These are phyloP conservation scores for Pristionchus japonicus DNA, from an alignment of 2,888 invertebrate species.

Conservation along the genomic window DNA sequence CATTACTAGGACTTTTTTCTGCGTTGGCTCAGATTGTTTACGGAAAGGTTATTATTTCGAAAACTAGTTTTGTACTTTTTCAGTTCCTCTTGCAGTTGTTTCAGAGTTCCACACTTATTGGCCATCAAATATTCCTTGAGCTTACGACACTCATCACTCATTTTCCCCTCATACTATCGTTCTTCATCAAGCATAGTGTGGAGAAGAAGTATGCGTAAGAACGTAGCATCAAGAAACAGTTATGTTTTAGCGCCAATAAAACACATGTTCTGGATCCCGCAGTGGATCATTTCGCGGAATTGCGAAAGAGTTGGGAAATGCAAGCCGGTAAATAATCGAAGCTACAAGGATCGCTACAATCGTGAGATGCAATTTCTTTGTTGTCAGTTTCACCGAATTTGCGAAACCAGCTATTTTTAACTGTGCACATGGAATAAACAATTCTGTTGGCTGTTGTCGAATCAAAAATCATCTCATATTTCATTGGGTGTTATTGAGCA, in stretches of 20 bases:
- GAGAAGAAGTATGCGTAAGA: neutral
- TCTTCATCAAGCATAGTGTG: neutral
- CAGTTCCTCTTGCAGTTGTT: neutral
- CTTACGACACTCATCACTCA: neutral
- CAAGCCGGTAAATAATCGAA: too few relatives aligned
- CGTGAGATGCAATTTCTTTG: too few relatives aligned
- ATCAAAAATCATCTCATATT: too few relatives aligned
- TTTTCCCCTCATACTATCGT: neutral
- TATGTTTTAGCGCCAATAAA: neutral
- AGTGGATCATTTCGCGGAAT: neutral
- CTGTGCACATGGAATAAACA: too few relatives aligned
- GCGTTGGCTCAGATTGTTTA: neutral
- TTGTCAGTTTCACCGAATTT: too few relatives aligned
- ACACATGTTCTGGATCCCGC: neutral
- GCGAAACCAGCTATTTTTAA: too few relatives aligned
- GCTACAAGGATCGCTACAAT: too few relatives aligned
- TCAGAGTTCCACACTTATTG: neutral
- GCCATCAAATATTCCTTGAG: neutral
- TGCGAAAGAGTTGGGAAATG: neutral
- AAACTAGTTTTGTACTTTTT: neutral
- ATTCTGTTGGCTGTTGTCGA: too few relatives aligned
- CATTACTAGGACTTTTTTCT: neutral
- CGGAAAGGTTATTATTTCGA: neutral
- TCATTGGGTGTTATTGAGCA: too few relatives aligned
- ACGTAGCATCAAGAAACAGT: too few relatives aligned